phyloP scores from a whole-genome alignment of 23 tunicate species.

The Halocynthia aurantium region DNA sequence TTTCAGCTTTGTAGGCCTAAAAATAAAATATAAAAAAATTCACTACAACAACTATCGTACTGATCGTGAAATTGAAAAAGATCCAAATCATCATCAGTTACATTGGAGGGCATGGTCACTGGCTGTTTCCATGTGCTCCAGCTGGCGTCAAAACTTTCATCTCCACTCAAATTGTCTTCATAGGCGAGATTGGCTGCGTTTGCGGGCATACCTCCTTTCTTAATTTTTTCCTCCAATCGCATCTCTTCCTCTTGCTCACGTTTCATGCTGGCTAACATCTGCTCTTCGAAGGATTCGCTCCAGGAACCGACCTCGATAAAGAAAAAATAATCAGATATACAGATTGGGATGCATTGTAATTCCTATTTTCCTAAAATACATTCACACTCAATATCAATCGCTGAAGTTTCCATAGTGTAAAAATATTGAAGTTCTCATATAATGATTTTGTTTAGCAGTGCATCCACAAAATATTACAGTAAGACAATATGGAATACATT shows the following conservation, averaged over 20 bases:
- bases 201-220: neutral
- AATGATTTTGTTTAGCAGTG: no score
- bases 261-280: conserved; percentile 58
- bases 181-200: neutral
- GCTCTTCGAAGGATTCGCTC: conserved; percentile 73
- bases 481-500: no score
- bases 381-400: no score
- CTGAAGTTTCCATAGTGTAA: no score
- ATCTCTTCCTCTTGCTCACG: conserved; percentile 60
- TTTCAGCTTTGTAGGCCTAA: conserved; percentile 19
- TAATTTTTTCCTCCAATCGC: conserved; percentile 17
- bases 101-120: conserved; percentile 55
- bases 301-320: conserved; percentile 45
- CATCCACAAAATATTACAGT: no score
- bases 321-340: no score
- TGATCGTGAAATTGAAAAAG: neutral
- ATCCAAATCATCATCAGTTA: neutral
- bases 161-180: conserved; percentile 24
- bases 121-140: conserved; percentile 86
- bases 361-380: no score
- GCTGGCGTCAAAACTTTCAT: conserved; percentile 75
- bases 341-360: no score
- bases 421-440: no score
- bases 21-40: neutral
- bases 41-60: no score